Evolutionary conservation across 2,888 invertebrate species (phyloP).

Genomic region (Pasiphila rectangulata): DNA sequence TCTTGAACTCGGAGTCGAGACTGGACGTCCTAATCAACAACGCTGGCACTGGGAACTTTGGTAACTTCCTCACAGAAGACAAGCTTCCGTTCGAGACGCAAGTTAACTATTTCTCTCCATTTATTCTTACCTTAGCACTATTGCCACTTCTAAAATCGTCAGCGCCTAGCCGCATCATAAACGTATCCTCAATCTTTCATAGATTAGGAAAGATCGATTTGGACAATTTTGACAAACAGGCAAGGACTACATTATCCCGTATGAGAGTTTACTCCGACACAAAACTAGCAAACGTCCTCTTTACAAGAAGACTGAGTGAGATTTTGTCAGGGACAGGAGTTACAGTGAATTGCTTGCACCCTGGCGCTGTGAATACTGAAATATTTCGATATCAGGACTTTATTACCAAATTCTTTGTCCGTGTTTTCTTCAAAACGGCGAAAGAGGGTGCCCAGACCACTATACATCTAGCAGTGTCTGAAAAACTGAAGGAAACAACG

Average conservation of each 20-base stretch:
- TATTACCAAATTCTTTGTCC: slow-evolving; percentile 64
- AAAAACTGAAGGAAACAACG: slow-evolving; percentile 83
- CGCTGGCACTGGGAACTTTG: slow-evolving; percentile 87
- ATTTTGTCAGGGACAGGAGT: slow-evolving; percentile 82
- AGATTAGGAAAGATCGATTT: slow-evolving; percentile 83
- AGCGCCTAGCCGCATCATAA: slow-evolving; percentile 85
- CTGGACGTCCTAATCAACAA: slow-evolving; percentile 92
- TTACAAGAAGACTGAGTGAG: slow-evolving; percentile 84
- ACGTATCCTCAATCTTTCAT: slow-evolving; percentile 88
- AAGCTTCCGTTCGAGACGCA: slow-evolving; percentile 92
- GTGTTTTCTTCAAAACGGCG: slow-evolving; percentile 34
- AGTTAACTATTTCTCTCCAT: slow-evolving; percentile 94
- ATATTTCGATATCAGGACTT: slow-evolving; percentile 86
- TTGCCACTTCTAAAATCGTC: slow-evolving; percentile 86
- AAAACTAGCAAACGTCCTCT: slow-evolving; percentile 87
- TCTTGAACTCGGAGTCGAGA: slow-evolving; percentile 83
- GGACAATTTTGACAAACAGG: slow-evolving; percentile 84
- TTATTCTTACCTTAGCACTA: slow-evolving; percentile 91
- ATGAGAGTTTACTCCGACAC: slow-evolving; percentile 82
- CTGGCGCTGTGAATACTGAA: slow-evolving; percentile 88
- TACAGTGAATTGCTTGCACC: slow-evolving; percentile 89
- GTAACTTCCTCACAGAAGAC: slow-evolving; percentile 85
- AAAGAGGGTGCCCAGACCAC: slow-evolving; percentile 88
- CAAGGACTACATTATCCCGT: slow-evolving; percentile 70
- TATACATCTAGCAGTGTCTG: slow-evolving; percentile 85